Evolutionary conservation across 2,888 invertebrate genomes (phyloP).

Genomic region (Leptopilina syphax): DNA sequence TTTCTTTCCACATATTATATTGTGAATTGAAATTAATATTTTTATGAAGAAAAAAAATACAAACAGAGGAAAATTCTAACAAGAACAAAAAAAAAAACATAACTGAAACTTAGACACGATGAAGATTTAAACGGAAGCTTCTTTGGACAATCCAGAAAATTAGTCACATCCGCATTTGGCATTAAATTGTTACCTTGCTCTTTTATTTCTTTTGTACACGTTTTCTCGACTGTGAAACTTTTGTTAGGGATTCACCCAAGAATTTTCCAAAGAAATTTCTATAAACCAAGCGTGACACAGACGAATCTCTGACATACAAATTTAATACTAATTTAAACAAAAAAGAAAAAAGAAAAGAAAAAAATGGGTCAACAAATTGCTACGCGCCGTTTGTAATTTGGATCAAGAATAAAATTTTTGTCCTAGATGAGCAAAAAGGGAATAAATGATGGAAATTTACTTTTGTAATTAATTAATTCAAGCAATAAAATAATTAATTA

Average conservation of each 20-base stretch:
- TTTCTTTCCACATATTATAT: too few relatives aligned
- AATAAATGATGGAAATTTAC: too few relatives aligned
- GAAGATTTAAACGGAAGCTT: constrained; percentile 66
- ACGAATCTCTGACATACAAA: neutral
- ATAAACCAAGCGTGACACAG: constrained; percentile 23
- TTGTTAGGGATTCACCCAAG: constrained; percentile 66
- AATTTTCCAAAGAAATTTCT: constrained; percentile 62
- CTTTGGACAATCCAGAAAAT: constrained; percentile 70
- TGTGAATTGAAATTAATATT: too few relatives aligned
- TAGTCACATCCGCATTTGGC: constrained; percentile 70
- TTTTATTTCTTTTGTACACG: constrained; percentile 66
- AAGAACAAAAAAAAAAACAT: neutral
- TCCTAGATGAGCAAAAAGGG: too few relatives aligned
- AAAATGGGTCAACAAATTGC: neutral
- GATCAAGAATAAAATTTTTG: too few relatives aligned
- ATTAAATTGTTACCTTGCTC: constrained; percentile 66
- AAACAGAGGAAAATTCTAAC: neutral
- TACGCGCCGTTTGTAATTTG: neutral
- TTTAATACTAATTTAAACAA: neutral
- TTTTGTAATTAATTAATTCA: too few relatives aligned
- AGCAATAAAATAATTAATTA: too few relatives aligned
- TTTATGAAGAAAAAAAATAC: too few relatives aligned
- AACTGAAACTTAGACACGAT: constrained; percentile 48
- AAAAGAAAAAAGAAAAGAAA: too few relatives aligned
- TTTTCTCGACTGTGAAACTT: constrained; percentile 70